These are phyloP conservation scores for Piscicola geometra DNA, from an alignment of 2,888 invertebrate species.

Conservation along the genomic window DNA sequence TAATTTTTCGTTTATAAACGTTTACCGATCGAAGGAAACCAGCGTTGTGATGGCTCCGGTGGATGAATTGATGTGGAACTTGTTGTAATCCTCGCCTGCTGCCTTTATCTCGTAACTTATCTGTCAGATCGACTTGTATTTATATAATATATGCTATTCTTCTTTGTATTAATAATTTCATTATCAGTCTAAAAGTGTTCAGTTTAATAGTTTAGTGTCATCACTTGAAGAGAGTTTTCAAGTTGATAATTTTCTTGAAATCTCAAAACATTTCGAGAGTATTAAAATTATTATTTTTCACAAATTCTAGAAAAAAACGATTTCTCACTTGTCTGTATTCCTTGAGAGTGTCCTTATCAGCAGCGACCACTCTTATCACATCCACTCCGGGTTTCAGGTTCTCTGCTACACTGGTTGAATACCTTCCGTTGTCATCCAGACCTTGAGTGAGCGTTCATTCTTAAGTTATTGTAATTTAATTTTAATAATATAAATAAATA, in stretches of 20 bases:
- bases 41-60: constrained; percentile 93
- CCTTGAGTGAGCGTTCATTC: constrained; percentile 39
- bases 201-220: not conserved
- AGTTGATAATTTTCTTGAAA: too few species aligned
- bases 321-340: constrained; percentile 49
- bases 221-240: not conserved
- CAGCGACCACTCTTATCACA: constrained; percentile 60
- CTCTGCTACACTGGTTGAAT: constrained; percentile 90
- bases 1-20: not conserved
- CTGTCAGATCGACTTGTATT: constrained; percentile 28
- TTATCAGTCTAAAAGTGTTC: not conserved
- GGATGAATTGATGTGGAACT: constrained; percentile 87
- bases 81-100: constrained; percentile 38
- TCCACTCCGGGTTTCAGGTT: constrained; percentile 91
- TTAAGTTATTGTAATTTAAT: too few species aligned
- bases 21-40: constrained; percentile 76
- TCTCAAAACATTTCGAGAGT: too few species aligned
- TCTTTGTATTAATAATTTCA: not conserved
- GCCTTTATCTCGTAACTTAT: constrained; percentile 43
- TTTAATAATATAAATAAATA: too few species aligned
- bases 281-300: too few species aligned
- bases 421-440: constrained; percentile 69
- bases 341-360: constrained; percentile 49
- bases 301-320: too few species aligned
- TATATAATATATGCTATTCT: too few species aligned